Conservation (phyloP, 64 coral and sea anemone species). For the Pocillopora verrucosa region DNA sequence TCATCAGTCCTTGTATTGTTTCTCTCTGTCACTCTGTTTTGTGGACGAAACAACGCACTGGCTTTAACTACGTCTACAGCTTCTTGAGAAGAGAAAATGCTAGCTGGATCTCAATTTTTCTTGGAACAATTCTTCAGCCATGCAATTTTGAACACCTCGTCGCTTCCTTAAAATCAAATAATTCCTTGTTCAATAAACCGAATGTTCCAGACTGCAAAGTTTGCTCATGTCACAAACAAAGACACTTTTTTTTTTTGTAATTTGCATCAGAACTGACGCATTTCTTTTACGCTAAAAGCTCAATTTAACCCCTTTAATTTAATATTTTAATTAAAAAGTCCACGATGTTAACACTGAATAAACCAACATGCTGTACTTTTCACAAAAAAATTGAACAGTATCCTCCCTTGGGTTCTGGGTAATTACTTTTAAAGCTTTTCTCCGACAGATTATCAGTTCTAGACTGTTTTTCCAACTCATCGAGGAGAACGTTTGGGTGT, state of each 20-base stretch:
- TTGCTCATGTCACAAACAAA: background rate
- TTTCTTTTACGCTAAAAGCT: background rate
- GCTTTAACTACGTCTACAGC: too few species aligned
- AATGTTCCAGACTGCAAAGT: background rate
- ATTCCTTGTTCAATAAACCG: background rate
- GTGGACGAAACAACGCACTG: too few species aligned
- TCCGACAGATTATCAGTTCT: background rate
- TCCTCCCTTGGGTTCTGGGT: background rate
- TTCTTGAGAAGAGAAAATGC: too few species aligned
- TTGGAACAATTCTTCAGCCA: too few species aligned
- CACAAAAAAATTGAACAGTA: background rate
- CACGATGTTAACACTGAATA: background rate
- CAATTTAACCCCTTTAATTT: slow-evolving; percentile 1
- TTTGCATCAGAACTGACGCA: background rate
- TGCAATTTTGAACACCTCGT: too few species aligned
- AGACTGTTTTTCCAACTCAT: background rate
- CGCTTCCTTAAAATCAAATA: background rate
- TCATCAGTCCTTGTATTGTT: too few species aligned
- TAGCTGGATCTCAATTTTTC: too few species aligned
- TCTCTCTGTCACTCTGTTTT: too few species aligned
- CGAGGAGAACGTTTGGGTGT: background rate
- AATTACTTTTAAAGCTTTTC: background rate
- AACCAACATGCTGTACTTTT: background rate
- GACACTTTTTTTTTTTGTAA: background rate
- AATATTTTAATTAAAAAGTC: background rate